Percentiles rank a stretch among this genome's conserved stretches.
phyloP scores from a whole-genome alignment of 1,140 invertebrate genomes.

The Pseudomyrmex concolor region DNA sequence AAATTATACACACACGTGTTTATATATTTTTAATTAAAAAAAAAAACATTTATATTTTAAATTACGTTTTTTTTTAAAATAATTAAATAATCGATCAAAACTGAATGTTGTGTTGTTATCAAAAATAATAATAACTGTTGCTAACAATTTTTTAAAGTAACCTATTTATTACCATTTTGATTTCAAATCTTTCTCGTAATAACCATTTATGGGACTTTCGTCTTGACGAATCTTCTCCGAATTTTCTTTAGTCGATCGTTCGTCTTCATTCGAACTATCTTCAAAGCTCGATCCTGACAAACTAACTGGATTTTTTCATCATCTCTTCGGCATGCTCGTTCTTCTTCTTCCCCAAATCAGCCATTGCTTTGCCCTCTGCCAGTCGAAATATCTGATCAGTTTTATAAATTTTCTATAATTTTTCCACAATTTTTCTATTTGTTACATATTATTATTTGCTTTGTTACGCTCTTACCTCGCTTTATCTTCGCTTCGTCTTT shows the following conservation, averaged over 20 bases:
- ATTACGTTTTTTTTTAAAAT: neutral
- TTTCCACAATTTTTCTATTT: neutral
- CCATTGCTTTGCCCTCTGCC: neutral
- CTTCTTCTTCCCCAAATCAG: conserved; percentile 47
- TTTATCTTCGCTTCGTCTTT: conserved; percentile 15
- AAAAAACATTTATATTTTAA: neutral
- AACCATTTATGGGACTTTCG: conserved; percentile 43
- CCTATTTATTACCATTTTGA: conserved; percentile 50
- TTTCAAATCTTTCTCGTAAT: conserved; percentile 8
- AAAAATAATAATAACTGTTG: neutral
- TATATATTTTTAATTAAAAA: neutral
- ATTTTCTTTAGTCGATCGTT: neutral
- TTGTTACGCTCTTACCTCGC: conserved; percentile 30
- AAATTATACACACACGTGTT: neutral
- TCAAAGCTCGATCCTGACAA: neutral
- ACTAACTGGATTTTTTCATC: conserved; percentile 19
- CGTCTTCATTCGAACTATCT: neutral
- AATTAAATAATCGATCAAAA: too few species aligned
- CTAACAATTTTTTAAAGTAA: neutral
- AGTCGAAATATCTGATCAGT: neutral
- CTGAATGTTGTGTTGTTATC: too few species aligned
- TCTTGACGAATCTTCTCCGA: conserved; percentile 26
- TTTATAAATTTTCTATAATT: neutral
- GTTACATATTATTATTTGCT: neutral
- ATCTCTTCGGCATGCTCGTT: conserved; percentile 63